These are phyloP conservation scores for Urosaurus nigricauda DNA, from an alignment of 2,797 vertebrate species.

Conservation along the genomic window DNA sequence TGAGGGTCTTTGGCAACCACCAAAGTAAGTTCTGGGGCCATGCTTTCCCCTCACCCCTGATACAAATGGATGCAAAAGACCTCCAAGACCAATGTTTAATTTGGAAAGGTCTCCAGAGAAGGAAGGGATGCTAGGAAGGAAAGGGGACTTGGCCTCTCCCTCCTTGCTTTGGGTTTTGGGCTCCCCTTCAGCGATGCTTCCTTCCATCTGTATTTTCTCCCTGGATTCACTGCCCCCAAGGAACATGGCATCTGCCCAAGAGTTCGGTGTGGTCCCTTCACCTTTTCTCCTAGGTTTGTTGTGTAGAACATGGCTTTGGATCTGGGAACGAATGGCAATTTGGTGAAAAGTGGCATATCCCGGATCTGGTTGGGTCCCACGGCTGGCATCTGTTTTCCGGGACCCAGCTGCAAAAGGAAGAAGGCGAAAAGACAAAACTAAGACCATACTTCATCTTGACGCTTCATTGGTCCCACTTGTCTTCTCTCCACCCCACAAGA, in stretches of 20 bases:
- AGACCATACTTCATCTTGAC: too few species aligned
- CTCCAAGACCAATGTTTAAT: neutral
- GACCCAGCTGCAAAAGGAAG: conserved; percentile 25
- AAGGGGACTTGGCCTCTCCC: too few species aligned
- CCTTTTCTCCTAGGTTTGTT: conserved; percentile 63
- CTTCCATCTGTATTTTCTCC: neutral
- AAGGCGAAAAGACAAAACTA: neutral
- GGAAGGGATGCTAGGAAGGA: neutral
- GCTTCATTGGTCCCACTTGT: too few species aligned
- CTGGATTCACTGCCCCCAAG: too few species aligned
- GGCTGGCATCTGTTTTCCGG: conserved; percentile 1
- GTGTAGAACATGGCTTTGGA: conserved; percentile 58
- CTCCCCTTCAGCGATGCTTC: neutral
- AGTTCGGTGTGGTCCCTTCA: conserved; percentile 7
- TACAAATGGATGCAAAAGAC: neutral
- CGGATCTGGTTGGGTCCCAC: conserved; percentile 42
- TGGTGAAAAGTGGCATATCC: conserved; percentile 61
- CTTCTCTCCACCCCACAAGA: too few species aligned
- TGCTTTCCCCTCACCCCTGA: neutral
- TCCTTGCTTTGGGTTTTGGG: neutral
- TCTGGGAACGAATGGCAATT: conserved; percentile 57
- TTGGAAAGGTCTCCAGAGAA: neutral
- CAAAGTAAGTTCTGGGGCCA: too few species aligned
- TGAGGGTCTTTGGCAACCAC: too few species aligned
- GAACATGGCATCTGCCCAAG: too few species aligned